A percentile compares a stretch with the other conserved stretches of the same genome.
phyloP scores from a whole-genome alignment of 1,140 invertebrate species.

The Steinernema khuongi region DNA sequence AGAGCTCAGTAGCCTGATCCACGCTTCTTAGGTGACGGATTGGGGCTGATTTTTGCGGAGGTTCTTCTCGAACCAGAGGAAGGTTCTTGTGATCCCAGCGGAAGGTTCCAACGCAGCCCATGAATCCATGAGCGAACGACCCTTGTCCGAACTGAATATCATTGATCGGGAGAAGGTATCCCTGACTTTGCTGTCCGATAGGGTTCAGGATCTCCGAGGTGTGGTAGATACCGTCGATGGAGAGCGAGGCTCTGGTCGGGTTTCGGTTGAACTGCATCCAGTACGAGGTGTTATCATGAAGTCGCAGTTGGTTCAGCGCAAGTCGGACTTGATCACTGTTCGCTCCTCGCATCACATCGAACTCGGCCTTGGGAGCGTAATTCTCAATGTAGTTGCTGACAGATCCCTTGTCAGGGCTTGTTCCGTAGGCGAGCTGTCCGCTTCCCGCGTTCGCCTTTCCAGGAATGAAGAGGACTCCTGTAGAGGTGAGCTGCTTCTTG shows the following conservation, averaged over 20 bases:
- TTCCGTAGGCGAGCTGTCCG: conserved; percentile 18
- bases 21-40: not conserved
- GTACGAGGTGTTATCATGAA: conserved; percentile 48
- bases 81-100: conserved; percentile 36
- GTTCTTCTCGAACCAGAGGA: conserved; percentile 10
- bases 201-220: conserved; percentile 28
- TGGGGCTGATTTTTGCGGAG: not conserved
- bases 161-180: conserved; percentile 28
- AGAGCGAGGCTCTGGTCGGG: conserved; percentile 33
- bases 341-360: conserved; percentile 26
- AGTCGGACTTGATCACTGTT: conserved; percentile 24
- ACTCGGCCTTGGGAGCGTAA: conserved; percentile 37
- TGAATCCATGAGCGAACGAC: conserved; percentile 6
- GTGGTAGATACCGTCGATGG: conserved; percentile 38
- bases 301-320: conserved; percentile 31
- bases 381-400: conserved; percentile 19
- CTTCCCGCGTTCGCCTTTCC: conserved; percentile 28
- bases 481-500: conserved; percentile 19
- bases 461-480: conserved; percentile 37
- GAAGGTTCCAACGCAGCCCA: conserved; percentile 41
- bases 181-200: not conserved
- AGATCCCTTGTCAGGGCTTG: not conserved
- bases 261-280: conserved; percentile 43
- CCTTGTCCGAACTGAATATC: conserved; percentile 29
- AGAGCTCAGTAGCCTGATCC: conserved; percentile 16